These are phyloP conservation scores for Pseudomyrmex flavicornis DNA, from an alignment of 1,140 invertebrate species.

Conservation along the genomic window DNA sequence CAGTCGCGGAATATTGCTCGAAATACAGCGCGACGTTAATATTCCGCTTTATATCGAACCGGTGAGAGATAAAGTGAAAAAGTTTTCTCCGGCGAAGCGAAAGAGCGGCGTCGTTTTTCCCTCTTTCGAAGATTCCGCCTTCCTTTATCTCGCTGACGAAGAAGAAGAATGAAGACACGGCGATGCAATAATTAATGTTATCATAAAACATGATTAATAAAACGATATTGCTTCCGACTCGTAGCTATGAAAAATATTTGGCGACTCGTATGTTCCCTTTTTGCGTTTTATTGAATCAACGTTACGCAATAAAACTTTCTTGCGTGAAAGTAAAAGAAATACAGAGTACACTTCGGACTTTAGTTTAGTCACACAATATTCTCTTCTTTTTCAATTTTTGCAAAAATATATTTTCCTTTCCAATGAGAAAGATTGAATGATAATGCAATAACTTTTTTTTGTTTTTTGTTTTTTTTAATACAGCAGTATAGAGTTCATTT, in stretches of 20 bases:
- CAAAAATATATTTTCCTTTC: not conserved
- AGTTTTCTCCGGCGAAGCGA: slow-evolving; percentile 41
- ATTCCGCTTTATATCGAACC: slow-evolving; percentile 62
- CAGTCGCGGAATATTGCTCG: slow-evolving; percentile 56
- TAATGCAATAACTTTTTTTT: not conserved
- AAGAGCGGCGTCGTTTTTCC: slow-evolving; percentile 19
- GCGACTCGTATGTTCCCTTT: not conserved
- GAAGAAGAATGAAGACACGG: not conserved
- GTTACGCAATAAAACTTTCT: not conserved
- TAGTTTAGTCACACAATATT: not conserved
- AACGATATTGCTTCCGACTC: slow-evolving; percentile 11
- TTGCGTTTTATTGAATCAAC: slow-evolving; percentile 21
- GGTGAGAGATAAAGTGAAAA: slow-evolving; percentile 62
- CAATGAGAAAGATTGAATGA: not conserved
- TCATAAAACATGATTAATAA: slow-evolving; percentile 26
- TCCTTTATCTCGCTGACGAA: not conserved
- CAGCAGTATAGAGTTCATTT: too few species aligned
- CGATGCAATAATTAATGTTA: slow-evolving; percentile 51
- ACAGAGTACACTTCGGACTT: not conserved
- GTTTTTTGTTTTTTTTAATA: too few species aligned
- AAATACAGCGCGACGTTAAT: slow-evolving; percentile 61
- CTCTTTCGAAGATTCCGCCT: slow-evolving; percentile 17
- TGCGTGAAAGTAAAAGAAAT: not conserved
- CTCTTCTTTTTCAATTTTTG: too few species aligned
- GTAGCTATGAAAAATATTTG: slow-evolving; percentile 19